These are phyloP conservation scores for Hafferia zeledoni DNA, from an alignment of 2,797 vertebrate genomes.

Conservation along the genomic window DNA sequence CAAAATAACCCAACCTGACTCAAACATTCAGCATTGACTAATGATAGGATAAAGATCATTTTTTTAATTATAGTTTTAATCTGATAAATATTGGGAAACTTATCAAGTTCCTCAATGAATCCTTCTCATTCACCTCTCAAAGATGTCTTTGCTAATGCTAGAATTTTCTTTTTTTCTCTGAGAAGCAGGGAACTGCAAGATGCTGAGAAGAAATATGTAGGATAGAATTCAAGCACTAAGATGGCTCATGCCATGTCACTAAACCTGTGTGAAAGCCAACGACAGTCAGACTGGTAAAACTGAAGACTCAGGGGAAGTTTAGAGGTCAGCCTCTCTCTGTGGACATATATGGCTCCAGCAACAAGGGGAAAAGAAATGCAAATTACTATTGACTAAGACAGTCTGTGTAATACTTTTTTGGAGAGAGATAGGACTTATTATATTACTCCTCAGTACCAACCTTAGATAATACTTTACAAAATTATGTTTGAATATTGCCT, in stretches of 20 bases:
- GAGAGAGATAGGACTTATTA: background rate
- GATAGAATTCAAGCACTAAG: background rate
- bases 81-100: background rate
- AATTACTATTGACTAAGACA: background rate
- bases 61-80: background rate
- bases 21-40: background rate
- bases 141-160: background rate
- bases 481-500: background rate
- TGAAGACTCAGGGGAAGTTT: background rate
- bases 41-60: background rate
- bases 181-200: background rate
- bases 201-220: background rate
- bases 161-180: background rate
- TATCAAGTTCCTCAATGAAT: background rate
- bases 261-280: background rate
- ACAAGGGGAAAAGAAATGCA: background rate
- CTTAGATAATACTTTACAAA: background rate
- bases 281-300: background rate
- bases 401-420: rapidly evolving
- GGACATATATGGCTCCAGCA: background rate
- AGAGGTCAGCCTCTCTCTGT: background rate
- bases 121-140: background rate
- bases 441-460: background rate
- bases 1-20: background rate
- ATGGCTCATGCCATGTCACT: background rate